These are phyloP conservation scores for Mongoloraphidia duomilia DNA, from an alignment of 2,888 invertebrate species.

Conservation along the genomic window DNA sequence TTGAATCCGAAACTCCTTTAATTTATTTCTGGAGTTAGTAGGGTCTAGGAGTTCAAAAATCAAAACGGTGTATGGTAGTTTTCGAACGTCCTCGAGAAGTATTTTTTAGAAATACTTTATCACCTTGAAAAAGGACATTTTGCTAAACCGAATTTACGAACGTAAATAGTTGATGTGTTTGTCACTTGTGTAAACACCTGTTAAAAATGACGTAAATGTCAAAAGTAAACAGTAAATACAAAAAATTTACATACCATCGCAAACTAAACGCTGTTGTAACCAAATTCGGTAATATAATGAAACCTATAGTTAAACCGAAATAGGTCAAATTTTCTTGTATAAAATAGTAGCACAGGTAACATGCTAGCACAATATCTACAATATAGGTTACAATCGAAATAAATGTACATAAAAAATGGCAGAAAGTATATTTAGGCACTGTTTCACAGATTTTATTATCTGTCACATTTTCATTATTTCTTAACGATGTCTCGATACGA, in stretches of 20 bases:
- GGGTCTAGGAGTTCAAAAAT: too few relatives aligned
- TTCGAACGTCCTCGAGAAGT: too few relatives aligned
- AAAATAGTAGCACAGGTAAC: slow-evolving; percentile 30
- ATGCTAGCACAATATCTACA: slow-evolving; percentile 28
- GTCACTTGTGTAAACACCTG: background rate
- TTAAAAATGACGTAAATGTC: background rate
- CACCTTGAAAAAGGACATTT: too few relatives aligned
- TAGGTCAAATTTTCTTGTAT: slow-evolving; percentile 27
- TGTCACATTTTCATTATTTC: background rate
- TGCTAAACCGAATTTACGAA: too few relatives aligned
- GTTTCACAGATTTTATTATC: slow-evolving; percentile 25
- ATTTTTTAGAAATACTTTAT: too few relatives aligned
- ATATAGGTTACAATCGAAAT: slow-evolving; percentile 32
- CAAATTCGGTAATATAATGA: slow-evolving; percentile 33
- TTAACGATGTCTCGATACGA: slow-evolving; percentile 26
- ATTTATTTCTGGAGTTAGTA: too few relatives aligned
- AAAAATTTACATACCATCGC: slow-evolving; percentile 29
- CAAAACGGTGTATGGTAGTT: too few relatives aligned
- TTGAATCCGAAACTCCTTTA: too few relatives aligned
- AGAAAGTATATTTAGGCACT: slow-evolving; percentile 24
- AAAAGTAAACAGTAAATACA: background rate
- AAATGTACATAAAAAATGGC: slow-evolving; percentile 29
- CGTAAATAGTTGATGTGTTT: too few relatives aligned
- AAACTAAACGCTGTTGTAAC: slow-evolving; percentile 36
- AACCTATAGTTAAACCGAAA: slow-evolving; percentile 35